Percentiles rank a stretch among this genome's conserved stretches.
Conservation (phyloP, 35 echinoderm and acorn worm species). For the Chiridota heheva region DNA sequence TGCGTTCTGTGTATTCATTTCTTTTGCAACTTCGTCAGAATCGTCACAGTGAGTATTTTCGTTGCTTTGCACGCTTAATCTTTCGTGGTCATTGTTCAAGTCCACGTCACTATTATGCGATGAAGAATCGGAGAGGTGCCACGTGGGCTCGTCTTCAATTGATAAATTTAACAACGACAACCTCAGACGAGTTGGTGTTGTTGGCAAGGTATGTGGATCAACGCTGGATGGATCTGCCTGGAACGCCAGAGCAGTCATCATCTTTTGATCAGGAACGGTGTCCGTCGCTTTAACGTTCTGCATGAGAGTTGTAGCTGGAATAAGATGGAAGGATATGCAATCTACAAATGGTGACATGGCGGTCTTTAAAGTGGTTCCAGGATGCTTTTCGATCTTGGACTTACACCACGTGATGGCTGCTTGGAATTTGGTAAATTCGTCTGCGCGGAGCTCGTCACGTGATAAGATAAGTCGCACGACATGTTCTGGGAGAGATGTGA, state of each 20-base stretch:
- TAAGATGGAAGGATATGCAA: constrained; percentile 87
- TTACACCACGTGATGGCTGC: constrained; percentile 77
- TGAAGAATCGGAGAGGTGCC: constrained; percentile 2
- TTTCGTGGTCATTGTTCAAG: too few relatives aligned
- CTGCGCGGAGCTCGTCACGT: constrained; percentile 92
- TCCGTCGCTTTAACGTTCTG: constrained; percentile 67
- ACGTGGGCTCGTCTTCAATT: constrained; percentile 3
- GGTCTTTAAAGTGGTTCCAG: constrained; percentile 42
- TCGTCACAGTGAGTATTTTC: too few relatives aligned
- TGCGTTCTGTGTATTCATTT: too few relatives aligned
- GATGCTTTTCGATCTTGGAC: constrained; percentile 60
- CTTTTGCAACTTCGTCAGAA: too few relatives aligned
- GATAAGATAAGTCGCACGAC: constrained; percentile 86
- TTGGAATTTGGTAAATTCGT: constrained; percentile 93
- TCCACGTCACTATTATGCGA: constrained; percentile 19
- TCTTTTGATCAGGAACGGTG: constrained; percentile 83
- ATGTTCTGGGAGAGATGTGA: constrained; percentile 85
- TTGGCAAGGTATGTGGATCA: constrained; percentile 59
- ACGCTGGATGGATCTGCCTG: constrained; percentile 92
- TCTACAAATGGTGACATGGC: constrained; percentile 90
- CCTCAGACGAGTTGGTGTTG: constrained; percentile 42
- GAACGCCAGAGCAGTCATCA: constrained; percentile 93
- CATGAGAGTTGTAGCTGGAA: constrained; percentile 86
- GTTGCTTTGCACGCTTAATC: too few relatives aligned
- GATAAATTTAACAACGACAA: constrained; percentile 26